A percentile compares a stretch with the other conserved stretches of the same genome.
These are phyloP conservation scores for Wasmannia auropunctata DNA, from an alignment of 1,140 invertebrate species.

Conservation along the genomic window DNA sequence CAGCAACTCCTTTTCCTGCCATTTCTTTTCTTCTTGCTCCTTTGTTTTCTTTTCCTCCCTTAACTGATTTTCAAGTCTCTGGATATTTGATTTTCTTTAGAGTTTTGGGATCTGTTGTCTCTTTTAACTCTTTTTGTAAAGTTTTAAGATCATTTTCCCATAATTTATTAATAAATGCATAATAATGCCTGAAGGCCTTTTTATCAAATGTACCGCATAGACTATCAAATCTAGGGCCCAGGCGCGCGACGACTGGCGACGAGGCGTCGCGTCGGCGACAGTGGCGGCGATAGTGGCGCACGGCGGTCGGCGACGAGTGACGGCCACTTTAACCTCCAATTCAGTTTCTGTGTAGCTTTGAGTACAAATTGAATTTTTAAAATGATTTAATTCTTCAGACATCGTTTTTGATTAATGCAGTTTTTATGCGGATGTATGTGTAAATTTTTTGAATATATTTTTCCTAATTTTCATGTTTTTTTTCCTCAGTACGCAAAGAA, in stretches of 20 bases:
- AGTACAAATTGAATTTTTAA: not conserved
- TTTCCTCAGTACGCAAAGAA: not conserved
- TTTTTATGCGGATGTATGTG: not conserved
- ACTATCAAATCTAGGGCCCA: conserved; percentile 93
- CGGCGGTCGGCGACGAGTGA: too few species aligned
- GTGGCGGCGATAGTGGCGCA: too few species aligned
- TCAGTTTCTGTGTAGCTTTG: not conserved
- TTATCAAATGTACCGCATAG: conserved; percentile 91
- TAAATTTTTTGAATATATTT: not conserved
- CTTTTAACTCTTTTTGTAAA: conserved; percentile 88
- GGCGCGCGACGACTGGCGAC: too few species aligned
- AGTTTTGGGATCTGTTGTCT: conserved; percentile 87
- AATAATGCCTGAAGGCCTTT: conserved; percentile 90
- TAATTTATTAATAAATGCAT: conserved; percentile 90
- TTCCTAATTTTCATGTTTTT: not conserved
- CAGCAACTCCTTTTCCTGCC: conserved; percentile 86
- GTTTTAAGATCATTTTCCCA: conserved; percentile 88
- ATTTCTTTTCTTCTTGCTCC: conserved; percentile 85
- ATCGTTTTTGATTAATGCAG: not conserved
- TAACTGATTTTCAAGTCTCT: conserved; percentile 91
- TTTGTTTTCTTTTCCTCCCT: conserved; percentile 87
- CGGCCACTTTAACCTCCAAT: too few species aligned
- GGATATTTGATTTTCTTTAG: conserved; percentile 90
- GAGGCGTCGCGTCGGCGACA: too few species aligned
- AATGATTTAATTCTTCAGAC: not conserved